Evolutionary conservation across 2,113 vertebrate species (phyloP).

Genomic region (Meriones unguiculatus): DNA sequence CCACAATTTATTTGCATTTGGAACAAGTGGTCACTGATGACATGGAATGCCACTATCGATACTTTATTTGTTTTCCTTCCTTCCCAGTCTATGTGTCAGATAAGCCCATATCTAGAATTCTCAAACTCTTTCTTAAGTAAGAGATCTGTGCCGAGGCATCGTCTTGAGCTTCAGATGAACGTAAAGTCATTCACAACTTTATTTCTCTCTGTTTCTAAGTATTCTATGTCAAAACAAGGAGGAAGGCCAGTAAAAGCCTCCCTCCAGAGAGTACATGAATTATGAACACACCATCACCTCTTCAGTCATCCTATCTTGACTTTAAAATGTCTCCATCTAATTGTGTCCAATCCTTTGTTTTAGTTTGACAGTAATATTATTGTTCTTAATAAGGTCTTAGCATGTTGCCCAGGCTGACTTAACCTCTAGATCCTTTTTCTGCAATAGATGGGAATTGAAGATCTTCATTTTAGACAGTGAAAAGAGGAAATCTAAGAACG

Average conservation of each 20-base stretch:
- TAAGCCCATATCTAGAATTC: background rate
- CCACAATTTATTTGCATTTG: background rate
- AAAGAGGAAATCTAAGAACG: background rate
- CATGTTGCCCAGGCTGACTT: background rate
- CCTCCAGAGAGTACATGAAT: too few species aligned
- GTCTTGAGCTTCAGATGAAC: background rate
- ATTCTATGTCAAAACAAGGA: background rate
- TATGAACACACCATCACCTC: background rate
- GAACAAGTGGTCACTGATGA: background rate
- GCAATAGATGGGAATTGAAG: background rate
- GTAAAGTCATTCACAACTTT: background rate
- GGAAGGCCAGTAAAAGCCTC: background rate
- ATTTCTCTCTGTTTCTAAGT: background rate
- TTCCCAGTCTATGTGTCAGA: background rate
- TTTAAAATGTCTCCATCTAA: background rate
- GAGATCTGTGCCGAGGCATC: background rate
- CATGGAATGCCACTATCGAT: background rate
- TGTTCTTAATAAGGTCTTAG: background rate
- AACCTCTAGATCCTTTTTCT: background rate
- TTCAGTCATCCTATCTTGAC: background rate
- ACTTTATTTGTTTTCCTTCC: background rate
- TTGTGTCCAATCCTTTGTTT: background rate
- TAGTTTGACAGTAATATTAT: background rate
- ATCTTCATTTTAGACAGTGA: background rate
- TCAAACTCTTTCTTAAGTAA: background rate